Base-by-base conservation (phyloP, 2,113 vertebrate species). In the Tor tambroides region DNA sequence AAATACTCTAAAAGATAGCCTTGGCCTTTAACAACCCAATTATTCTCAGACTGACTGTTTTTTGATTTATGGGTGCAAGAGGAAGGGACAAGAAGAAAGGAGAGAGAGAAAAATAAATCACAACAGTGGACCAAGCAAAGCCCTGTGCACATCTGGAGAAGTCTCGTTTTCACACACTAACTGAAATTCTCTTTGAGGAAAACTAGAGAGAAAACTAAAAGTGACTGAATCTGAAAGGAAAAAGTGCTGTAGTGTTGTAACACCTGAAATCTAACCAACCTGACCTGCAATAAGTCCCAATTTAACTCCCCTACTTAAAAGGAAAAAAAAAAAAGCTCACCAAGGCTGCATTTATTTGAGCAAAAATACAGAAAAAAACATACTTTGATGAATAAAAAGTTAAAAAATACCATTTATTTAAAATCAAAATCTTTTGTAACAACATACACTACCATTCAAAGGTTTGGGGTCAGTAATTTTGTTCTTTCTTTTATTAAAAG, bases 11-110 rank as follows among this genome's bases (percentile, higher is more conserved):
- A 87, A 87, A 84, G 51, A 74, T 84, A 72, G 43, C 46, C 65
- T 74, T 85, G 80, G 72, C 77, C 80, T 88, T 85, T 63, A 89
- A 90, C 84, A 83, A 82, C 78, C 71, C 54, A 86, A 85, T 88
- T 85, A 89, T 78, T 85, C 78, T 85, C 19, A n/a, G 41, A 79
- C 30, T 69, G 69, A 74, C 67, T 74, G 28, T 35, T 41, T 75
- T 76, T 86, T 80, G 46, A 86, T 86, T 54, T 80, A 86, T 56
- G 46, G 46, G 30, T 46, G 21, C n/a, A 46, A 78, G n/a, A n/a
- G 26, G 43, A 79, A 38, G 67, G 67, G 8, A 69, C 15, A 32
- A 69, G 30, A 69, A 17, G 17, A 32, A 69, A 69, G 3, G n/a
- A 9, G 21, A 4, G 35, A 79, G 54, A 23, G 12, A 46, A 46